These are phyloP conservation scores for Nomia melanderi DNA, from an alignment of 1,140 invertebrate genomes.

Conservation along the genomic window DNA sequence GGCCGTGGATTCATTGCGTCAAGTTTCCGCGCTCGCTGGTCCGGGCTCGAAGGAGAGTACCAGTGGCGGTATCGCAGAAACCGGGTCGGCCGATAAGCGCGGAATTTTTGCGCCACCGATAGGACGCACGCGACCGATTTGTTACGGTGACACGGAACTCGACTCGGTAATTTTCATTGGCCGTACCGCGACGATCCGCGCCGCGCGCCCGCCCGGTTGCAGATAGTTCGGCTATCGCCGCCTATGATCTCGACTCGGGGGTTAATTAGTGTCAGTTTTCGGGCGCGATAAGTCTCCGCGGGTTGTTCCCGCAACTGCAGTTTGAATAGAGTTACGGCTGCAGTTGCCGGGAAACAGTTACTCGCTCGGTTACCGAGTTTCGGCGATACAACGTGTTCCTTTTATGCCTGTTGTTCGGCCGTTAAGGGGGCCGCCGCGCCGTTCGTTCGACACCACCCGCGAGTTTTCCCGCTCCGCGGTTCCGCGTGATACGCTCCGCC, in stretches of 20 bases:
- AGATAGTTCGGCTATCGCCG: constrained; percentile 56
- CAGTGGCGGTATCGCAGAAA: not conserved
- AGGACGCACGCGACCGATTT: not conserved
- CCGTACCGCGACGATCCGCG: not conserved
- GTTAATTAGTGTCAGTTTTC: constrained; percentile 66
- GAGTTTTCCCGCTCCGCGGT: constrained; percentile 24
- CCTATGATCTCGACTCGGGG: constrained; percentile 42
- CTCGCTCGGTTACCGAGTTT: constrained; percentile 35
- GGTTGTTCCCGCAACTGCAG: constrained; percentile 59
- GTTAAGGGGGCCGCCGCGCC: constrained; percentile 22
- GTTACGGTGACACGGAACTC: constrained; percentile 36
- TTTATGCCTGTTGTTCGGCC: constrained; percentile 30
- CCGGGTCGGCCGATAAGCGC: not conserved
- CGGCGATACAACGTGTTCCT: constrained; percentile 45
- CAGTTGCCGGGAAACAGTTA: constrained; percentile 57
- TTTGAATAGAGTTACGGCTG: constrained; percentile 64
- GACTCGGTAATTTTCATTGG: constrained; percentile 52
- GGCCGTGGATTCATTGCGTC: not conserved
- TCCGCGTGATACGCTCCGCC: not conserved
- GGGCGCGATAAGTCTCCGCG: constrained; percentile 63
- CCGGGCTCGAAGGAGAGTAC: not conserved
- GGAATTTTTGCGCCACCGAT: not conserved
- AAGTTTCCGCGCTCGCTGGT: not conserved
- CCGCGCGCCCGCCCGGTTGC: not conserved
- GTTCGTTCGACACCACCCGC: constrained; percentile 4